A percentile compares a stretch with the other conserved stretches of the same genome.
Evolutionary conservation across 2,113 vertebrate genomes (phyloP).

Genomic region (Mastomys natalensis): DNA sequence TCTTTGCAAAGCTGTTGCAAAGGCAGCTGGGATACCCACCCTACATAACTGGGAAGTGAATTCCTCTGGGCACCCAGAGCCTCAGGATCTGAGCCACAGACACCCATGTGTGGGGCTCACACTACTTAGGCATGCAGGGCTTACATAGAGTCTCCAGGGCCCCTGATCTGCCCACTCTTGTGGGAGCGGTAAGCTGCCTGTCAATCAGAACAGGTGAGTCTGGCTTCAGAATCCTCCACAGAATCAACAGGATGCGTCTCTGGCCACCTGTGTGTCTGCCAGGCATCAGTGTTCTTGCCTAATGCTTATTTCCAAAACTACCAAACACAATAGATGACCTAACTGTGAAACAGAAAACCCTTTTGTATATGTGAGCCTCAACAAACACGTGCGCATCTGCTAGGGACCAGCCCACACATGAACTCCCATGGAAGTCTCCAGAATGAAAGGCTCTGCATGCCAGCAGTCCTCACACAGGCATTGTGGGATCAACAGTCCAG

Average conservation of each 20-base stretch:
- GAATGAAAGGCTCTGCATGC: background rate
- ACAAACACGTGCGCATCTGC: background rate
- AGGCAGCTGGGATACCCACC: background rate
- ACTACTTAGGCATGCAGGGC: rapidly evolving
- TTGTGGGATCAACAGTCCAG: background rate
- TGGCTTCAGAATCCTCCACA: background rate
- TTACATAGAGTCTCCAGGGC: rapidly evolving
- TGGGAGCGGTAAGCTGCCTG: rapidly evolving
- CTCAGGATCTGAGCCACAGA: background rate
- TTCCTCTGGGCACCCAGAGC: background rate
- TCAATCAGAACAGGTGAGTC: background rate
- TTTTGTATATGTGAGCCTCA: rapidly evolving
- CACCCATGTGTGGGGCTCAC: rapidly evolving
- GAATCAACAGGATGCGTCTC: rapidly evolving
- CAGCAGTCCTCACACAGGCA: background rate
- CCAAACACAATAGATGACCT: background rate
- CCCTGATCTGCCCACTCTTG: background rate
- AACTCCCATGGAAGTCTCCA: background rate
- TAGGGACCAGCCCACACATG: rapidly evolving
- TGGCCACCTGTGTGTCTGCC: background rate
- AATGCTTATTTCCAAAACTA: background rate
- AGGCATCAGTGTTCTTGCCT: background rate
- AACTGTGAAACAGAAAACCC: background rate
- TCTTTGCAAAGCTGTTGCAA: background rate
- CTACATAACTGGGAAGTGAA: background rate